phyloP scores from a whole-genome alignment of 23 tunicate species.

The Styela clava region DNA sequence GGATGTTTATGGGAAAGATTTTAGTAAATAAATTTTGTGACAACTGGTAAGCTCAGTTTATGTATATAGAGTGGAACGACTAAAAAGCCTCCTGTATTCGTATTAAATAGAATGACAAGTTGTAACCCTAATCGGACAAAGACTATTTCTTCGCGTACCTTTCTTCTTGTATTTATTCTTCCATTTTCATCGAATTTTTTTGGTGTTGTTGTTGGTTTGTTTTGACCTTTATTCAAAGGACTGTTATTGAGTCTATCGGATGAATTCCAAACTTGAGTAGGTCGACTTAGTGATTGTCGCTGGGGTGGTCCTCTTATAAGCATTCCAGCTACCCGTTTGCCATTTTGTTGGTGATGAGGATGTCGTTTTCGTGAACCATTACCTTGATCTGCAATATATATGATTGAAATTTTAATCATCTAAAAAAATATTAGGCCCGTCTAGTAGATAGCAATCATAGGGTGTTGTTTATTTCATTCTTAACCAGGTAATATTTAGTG shows the following conservation, averaged over 20 bases:
- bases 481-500: too few relatives aligned
- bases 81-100: too few relatives aligned
- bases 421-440: too few relatives aligned
- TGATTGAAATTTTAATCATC: too few relatives aligned
- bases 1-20: too few relatives aligned
- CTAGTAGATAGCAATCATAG: too few relatives aligned
- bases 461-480: too few relatives aligned
- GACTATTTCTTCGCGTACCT: too few relatives aligned
- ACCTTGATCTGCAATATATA: conserved; percentile 14
- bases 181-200: background rate
- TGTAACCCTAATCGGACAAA: too few relatives aligned
- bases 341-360: background rate
- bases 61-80: too few relatives aligned
- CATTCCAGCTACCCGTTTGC: conserved; percentile 27
- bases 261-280: conserved; percentile 2
- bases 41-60: background rate
- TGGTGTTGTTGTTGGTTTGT: background rate
- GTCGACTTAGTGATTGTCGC: background rate
- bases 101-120: too few relatives aligned
- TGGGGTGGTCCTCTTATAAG: conserved; percentile 22
- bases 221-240: conserved; percentile 15
- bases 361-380: conserved; percentile 8
- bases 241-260: conserved; percentile 25
- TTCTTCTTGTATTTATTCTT: conserved; percentile 1
- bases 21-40: too few relatives aligned